Conservation (phyloP, 2,797 vertebrate genomes). For the Catostomus latipinnis region DNA sequence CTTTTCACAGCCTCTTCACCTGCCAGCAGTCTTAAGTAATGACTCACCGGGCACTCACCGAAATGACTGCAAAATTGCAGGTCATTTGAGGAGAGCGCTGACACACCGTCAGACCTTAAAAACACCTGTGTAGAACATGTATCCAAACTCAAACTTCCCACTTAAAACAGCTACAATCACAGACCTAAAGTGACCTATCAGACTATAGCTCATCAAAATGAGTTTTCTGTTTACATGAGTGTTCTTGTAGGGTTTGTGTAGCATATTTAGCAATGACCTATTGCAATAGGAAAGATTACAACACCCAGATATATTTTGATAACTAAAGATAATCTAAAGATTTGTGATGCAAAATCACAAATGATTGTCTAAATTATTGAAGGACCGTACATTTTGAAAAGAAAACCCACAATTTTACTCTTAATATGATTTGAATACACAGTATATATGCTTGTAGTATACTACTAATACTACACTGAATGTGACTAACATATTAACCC, state of each 20-base stretch:
- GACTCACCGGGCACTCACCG: conserved; percentile 64
- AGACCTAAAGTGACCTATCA: neutral
- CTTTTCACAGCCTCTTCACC: conserved; percentile 64
- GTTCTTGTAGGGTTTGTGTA: neutral
- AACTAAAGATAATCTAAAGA: neutral
- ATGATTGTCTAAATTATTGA: neutral
- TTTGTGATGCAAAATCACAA: neutral
- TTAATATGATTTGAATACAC: too few species aligned
- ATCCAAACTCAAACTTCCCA: neutral
- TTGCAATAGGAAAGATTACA: neutral
- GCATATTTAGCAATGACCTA: neutral
- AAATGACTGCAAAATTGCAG: conserved; percentile 57
- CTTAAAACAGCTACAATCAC: conserved; percentile 2
- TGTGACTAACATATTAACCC: too few species aligned
- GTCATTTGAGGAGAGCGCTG: conserved; percentile 67
- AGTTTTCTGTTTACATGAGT: conserved; percentile 27
- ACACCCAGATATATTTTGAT: neutral
- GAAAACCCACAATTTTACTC: neutral
- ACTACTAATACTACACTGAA: too few species aligned
- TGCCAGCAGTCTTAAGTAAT: conserved; percentile 60
- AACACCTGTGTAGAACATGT: conserved; percentile 23
- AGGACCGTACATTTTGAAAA: neutral
- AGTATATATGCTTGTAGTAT: too few species aligned
- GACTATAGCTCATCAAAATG: neutral
- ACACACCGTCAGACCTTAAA: conserved; percentile 32